Conservation (phyloP, 1,140 invertebrate genomes). For the Pseudomyrmex gracilis region DNA sequence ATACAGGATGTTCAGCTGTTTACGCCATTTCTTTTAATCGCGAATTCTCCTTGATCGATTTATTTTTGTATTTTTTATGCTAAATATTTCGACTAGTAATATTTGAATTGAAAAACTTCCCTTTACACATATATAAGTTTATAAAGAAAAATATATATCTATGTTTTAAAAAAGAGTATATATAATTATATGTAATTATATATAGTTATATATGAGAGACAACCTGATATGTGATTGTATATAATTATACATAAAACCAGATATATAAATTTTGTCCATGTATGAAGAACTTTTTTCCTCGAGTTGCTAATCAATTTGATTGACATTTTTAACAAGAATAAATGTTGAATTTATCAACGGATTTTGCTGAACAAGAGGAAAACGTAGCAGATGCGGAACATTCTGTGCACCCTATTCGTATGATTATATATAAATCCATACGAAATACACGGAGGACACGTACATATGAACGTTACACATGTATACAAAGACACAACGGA, state of each 20-base stretch:
- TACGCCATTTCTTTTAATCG: background rate
- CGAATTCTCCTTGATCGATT: constrained; percentile 4
- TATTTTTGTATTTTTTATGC: background rate
- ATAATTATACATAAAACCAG: no score
- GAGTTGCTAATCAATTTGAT: no score
- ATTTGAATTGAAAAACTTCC: no score
- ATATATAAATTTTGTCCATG: no score
- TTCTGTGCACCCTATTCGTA: constrained; percentile 12
- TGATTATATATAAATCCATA: constrained; percentile 44
- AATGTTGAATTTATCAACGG: background rate
- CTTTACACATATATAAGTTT: no score
- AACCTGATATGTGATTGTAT: no score
- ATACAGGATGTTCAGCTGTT: background rate
- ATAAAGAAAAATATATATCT: constrained; percentile 4
- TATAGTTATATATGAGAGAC: no score
- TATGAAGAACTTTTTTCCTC: no score
- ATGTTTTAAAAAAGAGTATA: background rate
- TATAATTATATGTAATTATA: no score
- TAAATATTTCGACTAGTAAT: background rate
- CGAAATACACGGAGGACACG: background rate
- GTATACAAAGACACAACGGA: constrained; percentile 32
- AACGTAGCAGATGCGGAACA: background rate
- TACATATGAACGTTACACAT: constrained; percentile 9
- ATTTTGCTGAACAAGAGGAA: constrained; percentile 1
- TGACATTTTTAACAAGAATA: background rate